These are phyloP conservation scores for Ara ararauna DNA, from an alignment of 2,797 vertebrate species.

Conservation along the genomic window DNA sequence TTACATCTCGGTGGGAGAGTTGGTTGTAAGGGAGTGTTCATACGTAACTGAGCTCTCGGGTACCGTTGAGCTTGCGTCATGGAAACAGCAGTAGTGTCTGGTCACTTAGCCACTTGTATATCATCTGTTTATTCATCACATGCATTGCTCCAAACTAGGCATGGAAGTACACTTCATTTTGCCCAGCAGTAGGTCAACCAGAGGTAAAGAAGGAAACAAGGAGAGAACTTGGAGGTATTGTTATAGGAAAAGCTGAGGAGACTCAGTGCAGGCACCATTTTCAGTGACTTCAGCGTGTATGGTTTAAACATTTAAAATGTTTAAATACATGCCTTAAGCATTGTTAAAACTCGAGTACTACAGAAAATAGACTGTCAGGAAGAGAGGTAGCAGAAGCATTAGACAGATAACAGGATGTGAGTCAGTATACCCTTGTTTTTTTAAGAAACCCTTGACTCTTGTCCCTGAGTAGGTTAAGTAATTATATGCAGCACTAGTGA, in stretches of 20 bases:
- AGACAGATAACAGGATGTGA: background rate
- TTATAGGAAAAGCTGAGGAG: background rate
- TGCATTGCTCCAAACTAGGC: background rate
- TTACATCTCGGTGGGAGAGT: background rate
- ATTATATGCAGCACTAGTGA: background rate
- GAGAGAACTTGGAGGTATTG: background rate
- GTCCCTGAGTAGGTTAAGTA: background rate
- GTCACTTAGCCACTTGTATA: background rate
- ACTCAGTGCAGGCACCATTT: background rate
- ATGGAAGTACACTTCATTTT: background rate
- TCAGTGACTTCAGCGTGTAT: background rate
- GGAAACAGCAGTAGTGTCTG: background rate
- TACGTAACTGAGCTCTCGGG: background rate
- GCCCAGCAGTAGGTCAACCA: background rate
- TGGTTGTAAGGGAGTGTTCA: background rate
- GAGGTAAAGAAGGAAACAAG: background rate
- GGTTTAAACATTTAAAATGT: background rate
- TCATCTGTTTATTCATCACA: background rate
- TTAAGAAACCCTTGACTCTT: background rate
- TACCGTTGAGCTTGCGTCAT: background rate
- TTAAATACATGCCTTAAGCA: background rate
- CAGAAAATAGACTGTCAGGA: accelerated
- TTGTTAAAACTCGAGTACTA: background rate
- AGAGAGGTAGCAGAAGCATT: background rate
- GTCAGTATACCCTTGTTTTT: background rate